These are phyloP conservation scores for Zosterops borbonicus DNA, from an alignment of 2,113 vertebrate species.

Conservation along the genomic window DNA sequence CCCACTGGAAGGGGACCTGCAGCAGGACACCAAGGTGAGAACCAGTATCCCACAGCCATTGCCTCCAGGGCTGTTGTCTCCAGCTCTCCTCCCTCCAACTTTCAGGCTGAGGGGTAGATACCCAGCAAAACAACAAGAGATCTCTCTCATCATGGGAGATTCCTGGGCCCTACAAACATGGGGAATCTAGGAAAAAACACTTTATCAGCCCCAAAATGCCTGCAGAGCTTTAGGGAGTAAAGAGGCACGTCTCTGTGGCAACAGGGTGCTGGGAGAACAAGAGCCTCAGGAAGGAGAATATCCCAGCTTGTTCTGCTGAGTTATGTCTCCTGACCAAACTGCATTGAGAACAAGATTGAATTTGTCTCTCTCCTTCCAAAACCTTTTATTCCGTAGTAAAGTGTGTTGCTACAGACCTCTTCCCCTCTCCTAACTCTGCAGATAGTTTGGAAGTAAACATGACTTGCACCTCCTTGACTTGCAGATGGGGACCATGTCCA, in stretches of 20 bases:
- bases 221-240: neutral
- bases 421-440: neutral
- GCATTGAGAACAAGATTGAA: neutral
- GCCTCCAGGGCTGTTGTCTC: neutral
- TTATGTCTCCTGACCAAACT: neutral
- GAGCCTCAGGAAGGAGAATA: neutral
- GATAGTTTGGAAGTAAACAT: neutral
- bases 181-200: neutral
- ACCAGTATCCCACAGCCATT: neutral
- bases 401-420: neutral
- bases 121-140: neutral
- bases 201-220: neutral
- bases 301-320: neutral
- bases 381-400: neutral
- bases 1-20: slow-evolving; percentile 75
- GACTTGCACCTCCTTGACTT: neutral
- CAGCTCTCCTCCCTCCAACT: neutral
- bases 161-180: neutral
- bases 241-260: neutral
- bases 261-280: neutral
- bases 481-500: rapidly evolving
- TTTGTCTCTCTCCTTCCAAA: neutral
- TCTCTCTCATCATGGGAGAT: neutral
- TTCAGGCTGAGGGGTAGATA: neutral
- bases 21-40: slow-evolving; percentile 80